Base-by-base conservation (phyloP, 1,140 invertebrate genomes). In the Thaumatotibia leucotreta region DNA sequence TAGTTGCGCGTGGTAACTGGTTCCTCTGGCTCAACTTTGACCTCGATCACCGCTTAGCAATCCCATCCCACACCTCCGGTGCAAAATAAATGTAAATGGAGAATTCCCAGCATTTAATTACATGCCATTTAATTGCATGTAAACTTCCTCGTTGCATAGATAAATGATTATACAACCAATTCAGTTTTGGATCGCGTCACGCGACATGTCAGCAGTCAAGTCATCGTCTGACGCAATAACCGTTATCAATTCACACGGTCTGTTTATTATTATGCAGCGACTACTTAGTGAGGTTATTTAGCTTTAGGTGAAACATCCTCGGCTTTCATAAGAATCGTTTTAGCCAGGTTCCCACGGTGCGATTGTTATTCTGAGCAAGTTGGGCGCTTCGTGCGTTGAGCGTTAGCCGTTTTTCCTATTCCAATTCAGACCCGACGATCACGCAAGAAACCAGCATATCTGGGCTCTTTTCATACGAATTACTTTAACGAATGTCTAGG, bases 341-440 rank as follows among this genome's bases (percentile, higher is more conserved):
- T 75, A 78, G 69, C 73, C 73, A 66, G 65, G 75, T 89, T 89
- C 86, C 79, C 86, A 89, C 86, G 86, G 73, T 79, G 68, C 77
- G 75, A 86, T 89, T 89, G 84, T 89, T 86, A 87, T 86, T 84
- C 79, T 61, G 75, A 75, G 63, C 33, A 63, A 65, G 65, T 32
- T 62, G 63, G 71, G 72, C 74, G 79, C 74, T 74, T 78, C 76
- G 83, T 83, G 80, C 83, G 77, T 83, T 77, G 79, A 77, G 62
- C 39, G 39, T 45, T 45, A 45, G 39, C 17, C 17, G 39, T 45
- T 45, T 45, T 20, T 45, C 14, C 39, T 45, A 45, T 20, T 45
- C 17, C 3, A 45, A 17, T 4, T 14, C 20, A 45, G 4, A 45
- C 39, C 14, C 17, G 4, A 20, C n/a, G 5, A 45, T 5, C 35